A percentile compares a stretch with the other conserved stretches of the same genome.
Evolutionary conservation across 1,140 invertebrate genomes (phyloP).

Genomic region (Elymnias hypermnestra): DNA sequence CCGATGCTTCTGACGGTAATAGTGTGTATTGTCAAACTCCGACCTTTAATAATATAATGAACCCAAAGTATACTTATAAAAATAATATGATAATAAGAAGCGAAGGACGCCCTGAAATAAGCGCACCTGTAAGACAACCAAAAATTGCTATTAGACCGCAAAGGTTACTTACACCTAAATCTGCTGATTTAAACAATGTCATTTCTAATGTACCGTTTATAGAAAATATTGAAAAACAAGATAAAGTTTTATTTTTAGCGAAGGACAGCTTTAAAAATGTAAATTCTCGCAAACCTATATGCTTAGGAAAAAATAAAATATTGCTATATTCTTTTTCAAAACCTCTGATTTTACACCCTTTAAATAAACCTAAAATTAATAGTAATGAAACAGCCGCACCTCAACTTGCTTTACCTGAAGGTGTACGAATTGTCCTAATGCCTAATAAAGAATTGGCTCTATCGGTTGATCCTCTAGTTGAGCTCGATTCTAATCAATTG

Average conservation of each 20-base stretch:
- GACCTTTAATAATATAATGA: not conserved
- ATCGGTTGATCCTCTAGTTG: conserved; percentile 25
- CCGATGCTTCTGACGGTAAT: not conserved
- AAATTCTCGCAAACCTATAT: conserved; percentile 13
- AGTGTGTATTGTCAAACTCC: not conserved
- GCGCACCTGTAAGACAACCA: too few species aligned
- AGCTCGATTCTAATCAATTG: conserved; percentile 23
- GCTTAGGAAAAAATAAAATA: conserved; percentile 30
- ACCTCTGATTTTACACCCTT: too few species aligned
- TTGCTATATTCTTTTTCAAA: conserved; percentile 17
- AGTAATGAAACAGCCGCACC: not conserved
- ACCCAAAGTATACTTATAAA: not conserved
- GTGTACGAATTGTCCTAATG: conserved; percentile 34
- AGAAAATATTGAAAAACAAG: not conserved
- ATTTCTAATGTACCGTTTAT: not conserved
- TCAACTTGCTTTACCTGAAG: conserved; percentile 24
- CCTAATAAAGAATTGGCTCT: conserved; percentile 30
- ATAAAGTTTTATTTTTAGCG: conserved; percentile 4
- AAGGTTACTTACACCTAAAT: not conserved
- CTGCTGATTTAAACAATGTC: too few species aligned
- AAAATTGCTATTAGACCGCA: not conserved
- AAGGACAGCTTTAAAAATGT: not conserved
- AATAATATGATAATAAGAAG: too few species aligned
- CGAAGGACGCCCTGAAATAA: too few species aligned
- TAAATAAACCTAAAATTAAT: not conserved